Evolutionary conservation across 2,888 invertebrate species (phyloP).

Genomic region (Seira ritae): DNA sequence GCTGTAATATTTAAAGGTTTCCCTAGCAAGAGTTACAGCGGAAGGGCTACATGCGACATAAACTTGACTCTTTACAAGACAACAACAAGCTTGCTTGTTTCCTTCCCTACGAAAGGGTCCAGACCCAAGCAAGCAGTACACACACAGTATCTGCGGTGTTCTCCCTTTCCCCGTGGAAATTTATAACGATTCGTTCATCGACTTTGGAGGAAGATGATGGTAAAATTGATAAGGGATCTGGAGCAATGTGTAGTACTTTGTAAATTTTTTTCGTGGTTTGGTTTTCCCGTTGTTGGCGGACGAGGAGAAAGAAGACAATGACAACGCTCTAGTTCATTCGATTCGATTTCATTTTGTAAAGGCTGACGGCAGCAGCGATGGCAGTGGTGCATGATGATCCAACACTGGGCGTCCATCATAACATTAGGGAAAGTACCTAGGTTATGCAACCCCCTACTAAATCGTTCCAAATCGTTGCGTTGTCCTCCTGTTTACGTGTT

Average conservation of each 20-base stretch:
- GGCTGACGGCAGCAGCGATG: neutral
- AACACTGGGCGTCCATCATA: neutral
- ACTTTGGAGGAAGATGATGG: neutral
- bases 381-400: slow-evolving; percentile 8
- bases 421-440: neutral
- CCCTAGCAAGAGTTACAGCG: neutral
- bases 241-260: neutral
- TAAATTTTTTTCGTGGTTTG: neutral
- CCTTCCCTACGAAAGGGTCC: neutral
- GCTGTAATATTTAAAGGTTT: neutral
- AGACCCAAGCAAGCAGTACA: neutral
- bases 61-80: slow-evolving; percentile 11
- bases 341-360: neutral
- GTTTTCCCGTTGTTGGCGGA: neutral
- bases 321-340: neutral
- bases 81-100: slow-evolving; percentile 1
- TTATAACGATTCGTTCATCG: no score
- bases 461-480: neutral
- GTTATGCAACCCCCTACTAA: neutral
- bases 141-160: neutral
- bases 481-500: no score
- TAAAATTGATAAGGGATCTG: slow-evolving; percentile 7
- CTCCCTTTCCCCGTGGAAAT: no score
- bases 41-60: slow-evolving; percentile 11
- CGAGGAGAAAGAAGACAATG: neutral